Base-by-base conservation (phyloP, 2,888 invertebrate genomes). In the Zhuqinia jingwanae region DNA sequence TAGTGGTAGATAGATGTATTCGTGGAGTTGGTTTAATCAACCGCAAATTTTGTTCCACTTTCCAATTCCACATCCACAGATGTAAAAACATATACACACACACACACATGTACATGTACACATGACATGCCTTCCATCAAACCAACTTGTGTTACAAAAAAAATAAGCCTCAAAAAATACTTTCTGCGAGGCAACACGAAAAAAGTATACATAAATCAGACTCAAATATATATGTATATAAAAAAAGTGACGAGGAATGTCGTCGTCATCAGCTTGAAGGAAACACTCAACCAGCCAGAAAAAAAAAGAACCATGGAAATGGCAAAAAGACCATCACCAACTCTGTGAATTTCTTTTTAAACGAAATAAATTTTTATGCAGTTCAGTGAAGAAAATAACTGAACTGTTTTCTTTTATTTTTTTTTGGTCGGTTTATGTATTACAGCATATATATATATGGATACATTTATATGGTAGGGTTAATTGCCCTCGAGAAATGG, bases 21-120 rank as follows among this genome's bases (percentile, higher is more conserved):
- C n/a, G 36, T 30, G 42, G 68, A 13, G 73, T 56, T 42, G 60
- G 42, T 65, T 65, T 65, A 65, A 81, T 73, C 42, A 81, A 73
- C 53, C 73, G 73, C 17, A 81, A 81, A 73, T 45, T 80, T 73
- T 81, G 81, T 81, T 60, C 58, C 70, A 81, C 81, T 81, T 81
- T 81, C 27, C 77, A 73, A 36, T 50, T 77, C 77, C 8, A 27
- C 36, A 60, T 36, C n/a, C n/a, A n/a, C n/a, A n/a, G n/a, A n/a
- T n/a, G n/a, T 30, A 63, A 17, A 63, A 63, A 63, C 63, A n/a
- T 63, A 13, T 47, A 47, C 13, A 53, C 6, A 53, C 2, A 53
- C 11, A 5, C 53, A 53, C 6, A 53, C 53, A 8, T 6, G 36
- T 58, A 58, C 58, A 58, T 58, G 15, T 36, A 36, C 36, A 36